Base-by-base conservation (phyloP, 1,140 invertebrate species). In the Neocloeon triangulifer region DNA sequence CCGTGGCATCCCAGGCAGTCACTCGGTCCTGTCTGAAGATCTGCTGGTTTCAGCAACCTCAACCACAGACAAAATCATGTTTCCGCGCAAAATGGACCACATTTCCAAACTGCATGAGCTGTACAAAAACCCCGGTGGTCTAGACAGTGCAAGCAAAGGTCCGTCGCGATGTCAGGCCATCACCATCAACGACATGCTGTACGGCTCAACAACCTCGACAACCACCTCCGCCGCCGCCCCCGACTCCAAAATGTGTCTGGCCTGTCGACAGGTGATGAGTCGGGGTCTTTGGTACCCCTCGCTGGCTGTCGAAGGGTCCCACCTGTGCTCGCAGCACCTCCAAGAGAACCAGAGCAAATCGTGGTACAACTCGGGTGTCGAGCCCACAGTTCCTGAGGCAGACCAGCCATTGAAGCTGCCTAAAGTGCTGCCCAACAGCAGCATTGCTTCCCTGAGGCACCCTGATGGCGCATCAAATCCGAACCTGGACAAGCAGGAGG, bases 391-490 rank as follows among this genome's bases (percentile, higher is more conserved):
- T 5, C 15, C 15, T 9, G 3, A 16, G 4, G 27, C 27, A 29
- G 27, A 29, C 27, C 10, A 16, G 13, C 27, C 27, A 10, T 17
- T 16, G 5, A 29, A 29, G n/a, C 10, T 29, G 9, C 27, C 19
- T 17, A n/a, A n/a, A n/a, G n/a, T n/a, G 33, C 37, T 52, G 7
- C 56, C 57, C 8, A 52, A 53, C 3, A 56, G 51, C 39, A 67
- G 73, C 41, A 71, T 82, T 49, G 73, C 77, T 3, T 70, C 69
- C 35, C 51, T 82, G 9, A 61, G 76, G 42, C 79, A 85, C 55
- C 81, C 81, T 2, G 82, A 89, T 45, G 81, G 81, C 22, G 79
- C 82, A 17, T 89, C 82, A 4, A 82, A 88, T 64, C 79, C 82
- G 8, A 82, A 84, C 59, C 59, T 88, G 41, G 65, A 66, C 23